phyloP scores from a whole-genome alignment of 2,797 vertebrate species.

The Rhabdomys pumilio region DNA sequence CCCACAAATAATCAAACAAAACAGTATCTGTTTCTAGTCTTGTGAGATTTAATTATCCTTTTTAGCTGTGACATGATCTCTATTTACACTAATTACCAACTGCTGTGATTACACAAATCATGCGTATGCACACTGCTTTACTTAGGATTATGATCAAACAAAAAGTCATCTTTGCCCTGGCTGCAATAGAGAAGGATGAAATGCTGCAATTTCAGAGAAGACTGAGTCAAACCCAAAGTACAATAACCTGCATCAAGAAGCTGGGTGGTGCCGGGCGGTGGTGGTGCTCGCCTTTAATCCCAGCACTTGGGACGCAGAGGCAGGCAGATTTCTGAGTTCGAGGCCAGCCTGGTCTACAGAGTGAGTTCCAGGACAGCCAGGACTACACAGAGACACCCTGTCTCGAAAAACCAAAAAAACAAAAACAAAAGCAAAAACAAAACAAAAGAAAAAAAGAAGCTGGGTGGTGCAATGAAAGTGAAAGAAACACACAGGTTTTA shows the following conservation, averaged over 20 bases:
- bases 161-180: neutral
- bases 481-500: neutral
- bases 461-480: too few relatives aligned
- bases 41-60: conserved; percentile 68
- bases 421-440: too few relatives aligned
- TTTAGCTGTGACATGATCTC: conserved; percentile 65
- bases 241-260: neutral
- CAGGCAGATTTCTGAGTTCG: too few relatives aligned
- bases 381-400: too few relatives aligned
- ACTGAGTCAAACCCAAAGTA: neutral
- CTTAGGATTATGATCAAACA: conserved; percentile 65
- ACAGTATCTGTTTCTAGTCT: neutral
- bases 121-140: conserved; percentile 64
- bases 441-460: neutral
- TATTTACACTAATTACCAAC: conserved; percentile 76
- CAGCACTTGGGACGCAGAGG: too few relatives aligned
- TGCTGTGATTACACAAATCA: conserved; percentile 72
- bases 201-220: neutral
- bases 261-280: too few relatives aligned
- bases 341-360: too few relatives aligned
- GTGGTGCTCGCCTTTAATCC: too few relatives aligned
- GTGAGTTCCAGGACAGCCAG: too few relatives aligned
- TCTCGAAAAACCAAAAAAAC: too few relatives aligned
- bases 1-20: neutral
- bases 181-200: neutral